Evolutionary conservation across 2,113 vertebrate species (phyloP), one percentile per base, ranked within the genome.

Genomic region (Xiphorhynchus elegans): DNA sequence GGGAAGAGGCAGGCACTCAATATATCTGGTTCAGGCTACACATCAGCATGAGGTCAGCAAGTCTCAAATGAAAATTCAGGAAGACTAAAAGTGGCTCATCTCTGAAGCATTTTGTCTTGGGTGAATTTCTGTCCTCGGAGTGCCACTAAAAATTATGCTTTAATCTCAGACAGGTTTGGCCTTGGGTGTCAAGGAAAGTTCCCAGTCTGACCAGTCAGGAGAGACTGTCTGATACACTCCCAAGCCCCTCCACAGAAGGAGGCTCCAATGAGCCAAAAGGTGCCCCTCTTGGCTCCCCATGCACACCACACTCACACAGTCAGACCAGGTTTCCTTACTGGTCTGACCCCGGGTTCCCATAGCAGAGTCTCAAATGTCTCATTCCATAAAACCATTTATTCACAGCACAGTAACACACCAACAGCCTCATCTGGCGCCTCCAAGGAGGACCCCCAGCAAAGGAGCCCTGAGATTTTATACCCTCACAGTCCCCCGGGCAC

Each of bases 201-300:
- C 25, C 17, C 40, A 33, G 25, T 33, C 20, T 42, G 70, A 76
- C 70, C 29, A 12, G 25, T 12, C 29, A 69, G 29, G 69, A 59
- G 69, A 59, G 39, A 17, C 33, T 66, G 58, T 25, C 24, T 13
- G 33, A 55, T 35, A 47, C 46, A 23, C 13, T 53, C 46, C 53
- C 29, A 35, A 47, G 46, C 9, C 53, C 70, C 26, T 62, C 53
- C 39, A 60, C 0, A 0, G 19, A 0, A 1, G 7, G 46, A 15
- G 11, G 19, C n/a, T 82, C 21, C 69, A 39, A 33, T 44, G 52
- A 67, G 14, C 44, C 37, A 12, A 17, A 3, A 19, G 11, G 15
- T n/a, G 58, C 53, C 78, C 14, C 17, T 11, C n/a, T 2, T 60
- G 60, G 11, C 13, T 67, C 28, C 46, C 69, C 66, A 35, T 67